Base-by-base conservation (phyloP, 2,113 vertebrate species). In the Petaurus breviceps region DNA sequence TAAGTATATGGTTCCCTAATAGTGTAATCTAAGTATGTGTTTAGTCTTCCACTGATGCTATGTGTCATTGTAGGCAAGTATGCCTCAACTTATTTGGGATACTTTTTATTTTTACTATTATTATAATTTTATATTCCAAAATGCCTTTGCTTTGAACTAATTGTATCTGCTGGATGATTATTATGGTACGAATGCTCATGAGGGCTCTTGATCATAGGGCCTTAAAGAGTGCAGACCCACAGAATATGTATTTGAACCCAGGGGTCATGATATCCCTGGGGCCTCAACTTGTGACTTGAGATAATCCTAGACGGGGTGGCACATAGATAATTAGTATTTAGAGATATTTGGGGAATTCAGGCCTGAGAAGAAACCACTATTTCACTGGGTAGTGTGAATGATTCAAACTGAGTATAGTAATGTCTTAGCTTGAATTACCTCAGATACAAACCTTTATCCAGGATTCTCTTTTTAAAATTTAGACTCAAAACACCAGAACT, bases 371-470 rank as follows among this genome's bases (percentile, higher is more conserved):
- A 93, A 96, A 51, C 22, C 8, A 43, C 7, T 26, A 6, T 53
- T 61, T 94, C 90, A 90, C 68, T 92, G 47, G 94, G 24, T 14
- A 54, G n/a, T 49, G 94, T 90, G 23, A 96, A 93, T 92, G 52
- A 57, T 2, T 92, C 96, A 22, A 95, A 28, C 53, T 95, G 95
- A 47, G 26, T 23, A 91, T 43, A 90, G 1, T 9, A 89, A 61
- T 61, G 31, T 94, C 93, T 89, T 89, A 68, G 53, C 93, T 94
- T 90, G 94, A 97, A 94, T n/a, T 31, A 95, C 0, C 53, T 92
- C 2, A 89, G 50, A 51, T 22, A n/a, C 57, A 95, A 31, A 61
- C 14, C 16, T 91, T 12, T 92, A 51, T 49, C 26, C 22, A 54
- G 90, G 95, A 51, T 89, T 50, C 90, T 94, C 91, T 52, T 52